A percentile compares a stretch with the other conserved stretches of the same genome.
These are phyloP conservation scores for Orycteropus afer DNA, from an alignment of 2,113 vertebrate genomes.

Conservation along the genomic window DNA sequence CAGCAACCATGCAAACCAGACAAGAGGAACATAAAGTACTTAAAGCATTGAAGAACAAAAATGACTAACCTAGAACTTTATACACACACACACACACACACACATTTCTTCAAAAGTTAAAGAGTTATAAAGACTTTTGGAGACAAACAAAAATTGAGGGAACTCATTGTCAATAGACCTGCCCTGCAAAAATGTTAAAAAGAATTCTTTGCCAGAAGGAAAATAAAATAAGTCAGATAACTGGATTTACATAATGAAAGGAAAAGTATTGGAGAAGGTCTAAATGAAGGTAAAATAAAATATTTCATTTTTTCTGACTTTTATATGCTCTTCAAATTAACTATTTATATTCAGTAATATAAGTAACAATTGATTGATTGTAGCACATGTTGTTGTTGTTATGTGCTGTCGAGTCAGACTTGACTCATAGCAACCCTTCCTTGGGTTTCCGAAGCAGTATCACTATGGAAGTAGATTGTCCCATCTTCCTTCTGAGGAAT, in stretches of 20 bases:
- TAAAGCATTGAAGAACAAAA: not conserved
- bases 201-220: too few relatives aligned
- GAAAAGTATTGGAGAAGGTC: not conserved
- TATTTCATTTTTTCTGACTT: not conserved
- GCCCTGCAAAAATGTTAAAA: too few relatives aligned
- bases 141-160: too few relatives aligned
- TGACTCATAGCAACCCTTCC: too few relatives aligned
- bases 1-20: not conserved
- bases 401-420: too few relatives aligned
- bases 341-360: not conserved
- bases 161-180: too few relatives aligned
- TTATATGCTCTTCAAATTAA: not conserved
- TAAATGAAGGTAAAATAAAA: not conserved
- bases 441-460: too few relatives aligned
- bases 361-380: not conserved
- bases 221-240: too few relatives aligned
- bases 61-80: not conserved
- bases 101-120: not conserved
- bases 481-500: too few relatives aligned
- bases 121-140: not conserved
- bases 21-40: not conserved
- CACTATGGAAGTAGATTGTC: too few relatives aligned
- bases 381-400: not conserved
- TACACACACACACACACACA: not conserved
- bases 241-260: not conserved